Percentiles rank a stretch among this genome's conserved stretches.
phyloP scores from a whole-genome alignment of 2,113 vertebrate species.

The Chauna torquata region DNA sequence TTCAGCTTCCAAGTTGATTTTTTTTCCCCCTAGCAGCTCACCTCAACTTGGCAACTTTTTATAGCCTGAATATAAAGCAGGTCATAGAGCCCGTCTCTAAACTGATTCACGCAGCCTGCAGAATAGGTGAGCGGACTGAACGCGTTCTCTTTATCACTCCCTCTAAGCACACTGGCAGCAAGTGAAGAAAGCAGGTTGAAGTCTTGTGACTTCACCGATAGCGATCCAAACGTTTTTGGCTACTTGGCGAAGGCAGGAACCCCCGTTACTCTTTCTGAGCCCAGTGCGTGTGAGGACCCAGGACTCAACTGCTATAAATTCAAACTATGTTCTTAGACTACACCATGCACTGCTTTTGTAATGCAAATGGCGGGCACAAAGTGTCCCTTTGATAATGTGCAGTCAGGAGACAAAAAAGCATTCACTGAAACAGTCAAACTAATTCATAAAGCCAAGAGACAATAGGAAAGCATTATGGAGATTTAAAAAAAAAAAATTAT shows the following conservation, averaged over 20 bases:
- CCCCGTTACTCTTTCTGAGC: conserved; percentile 53
- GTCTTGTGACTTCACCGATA: conserved; percentile 53
- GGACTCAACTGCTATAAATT: conserved; percentile 74
- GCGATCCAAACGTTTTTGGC: conserved; percentile 60
- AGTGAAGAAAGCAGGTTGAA: conserved; percentile 43
- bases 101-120: background rate
- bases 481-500: conserved; percentile 57
- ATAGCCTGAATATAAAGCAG: conserved; percentile 29
- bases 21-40: background rate
- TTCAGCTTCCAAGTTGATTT: conserved; percentile 39
- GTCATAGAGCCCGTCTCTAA: background rate
- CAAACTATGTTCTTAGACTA: conserved; percentile 77
- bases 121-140: background rate
- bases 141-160: background rate
- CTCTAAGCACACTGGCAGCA: background rate
- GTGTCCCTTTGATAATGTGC: conserved; percentile 91
- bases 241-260: conserved; percentile 1
- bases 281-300: conserved; percentile 60
- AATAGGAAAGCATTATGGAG: conserved; percentile 76
- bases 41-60: conserved; percentile 53
- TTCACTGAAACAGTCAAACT: conserved; percentile 83
- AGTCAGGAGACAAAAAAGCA: conserved; percentile 83
- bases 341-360: conserved; percentile 81
- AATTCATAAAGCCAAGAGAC: conserved; percentile 82
- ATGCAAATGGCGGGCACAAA: conserved; percentile 89